Conservation (phyloP, 2,797 vertebrate genomes). For the Cephalopachus bancanus region DNA sequence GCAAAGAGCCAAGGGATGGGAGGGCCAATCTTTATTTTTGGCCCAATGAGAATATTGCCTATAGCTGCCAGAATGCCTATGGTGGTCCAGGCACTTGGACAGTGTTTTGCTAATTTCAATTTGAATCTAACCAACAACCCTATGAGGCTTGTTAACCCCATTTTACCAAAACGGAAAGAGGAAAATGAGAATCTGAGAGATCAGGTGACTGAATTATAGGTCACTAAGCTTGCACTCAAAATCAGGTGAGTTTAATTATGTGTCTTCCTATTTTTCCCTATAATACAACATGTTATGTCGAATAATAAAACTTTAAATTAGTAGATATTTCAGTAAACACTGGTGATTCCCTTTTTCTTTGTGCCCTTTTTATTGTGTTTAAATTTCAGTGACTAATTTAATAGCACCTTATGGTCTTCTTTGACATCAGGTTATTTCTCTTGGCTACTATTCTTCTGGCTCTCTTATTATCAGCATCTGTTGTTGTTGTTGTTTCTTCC, state of each 20-base stretch:
- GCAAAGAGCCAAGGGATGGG: not conserved
- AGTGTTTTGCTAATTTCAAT: not conserved
- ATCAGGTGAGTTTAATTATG: not conserved
- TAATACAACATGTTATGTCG: not conserved
- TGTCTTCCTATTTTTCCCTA: not conserved
- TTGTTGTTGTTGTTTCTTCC: too few relatives aligned
- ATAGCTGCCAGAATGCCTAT: too few relatives aligned
- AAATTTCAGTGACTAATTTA: not conserved
- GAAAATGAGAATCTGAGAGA: not conserved
- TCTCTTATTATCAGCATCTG: not conserved
- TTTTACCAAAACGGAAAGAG: not conserved
- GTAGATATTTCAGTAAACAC: not conserved
- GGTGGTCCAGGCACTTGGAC: not conserved
- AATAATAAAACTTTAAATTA: not conserved
- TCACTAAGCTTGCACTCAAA: not conserved
- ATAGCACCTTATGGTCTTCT: not conserved
- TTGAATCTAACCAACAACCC: not conserved
- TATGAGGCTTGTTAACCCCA: not conserved
- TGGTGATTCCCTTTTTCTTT: too few relatives aligned
- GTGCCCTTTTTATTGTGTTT: not conserved
- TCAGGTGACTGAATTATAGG: not conserved
- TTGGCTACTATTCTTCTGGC: not conserved
- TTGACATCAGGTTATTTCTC: not conserved
- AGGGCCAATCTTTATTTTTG: slow-evolving; percentile 26
- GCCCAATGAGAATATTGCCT: not conserved